Evolutionary conservation across 2,888 invertebrate species (phyloP).

Genomic region (Tinea trinotella): DNA sequence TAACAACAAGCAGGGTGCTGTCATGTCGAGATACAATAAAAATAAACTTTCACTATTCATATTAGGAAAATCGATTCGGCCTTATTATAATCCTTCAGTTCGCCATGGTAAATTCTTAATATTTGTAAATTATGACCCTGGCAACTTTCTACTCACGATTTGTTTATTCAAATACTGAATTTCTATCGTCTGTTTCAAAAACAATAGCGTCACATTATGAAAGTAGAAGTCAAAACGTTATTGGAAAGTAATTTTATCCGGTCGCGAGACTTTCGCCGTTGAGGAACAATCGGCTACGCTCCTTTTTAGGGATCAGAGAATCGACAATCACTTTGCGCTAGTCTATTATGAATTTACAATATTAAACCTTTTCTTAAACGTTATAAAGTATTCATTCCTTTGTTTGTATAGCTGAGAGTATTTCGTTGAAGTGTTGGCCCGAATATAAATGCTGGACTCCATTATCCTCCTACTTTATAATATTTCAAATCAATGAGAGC

Average conservation of each 20-base stretch:
- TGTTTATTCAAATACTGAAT: conserved; percentile 12
- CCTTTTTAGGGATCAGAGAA: conserved; percentile 28
- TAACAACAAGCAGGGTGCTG: no score
- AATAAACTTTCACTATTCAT: no score
- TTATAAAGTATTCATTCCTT: neutral
- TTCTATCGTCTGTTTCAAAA: conserved; percentile 15
- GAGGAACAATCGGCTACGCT: conserved; percentile 22
- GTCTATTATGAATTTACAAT: neutral
- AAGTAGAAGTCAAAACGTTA: conserved; percentile 19
- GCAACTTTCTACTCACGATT: conserved; percentile 18
- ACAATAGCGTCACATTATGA: conserved; percentile 18
- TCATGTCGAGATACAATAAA: no score
- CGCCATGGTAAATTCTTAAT: conserved; percentile 1
- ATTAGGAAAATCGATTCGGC: no score
- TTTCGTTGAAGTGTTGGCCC: conserved; percentile 1
- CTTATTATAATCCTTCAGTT: no score
- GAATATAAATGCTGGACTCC: conserved; percentile 7
- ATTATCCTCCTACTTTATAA: conserved; percentile 4
- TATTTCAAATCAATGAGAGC: conserved; percentile 11
- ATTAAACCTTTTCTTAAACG: neutral
- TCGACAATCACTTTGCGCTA: conserved; percentile 8
- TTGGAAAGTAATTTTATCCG: conserved; percentile 24
- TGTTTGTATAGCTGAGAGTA: neutral
- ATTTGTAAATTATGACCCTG: conserved; percentile 17
- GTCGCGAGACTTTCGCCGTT: conserved; percentile 26